Evolutionary conservation across 2,797 vertebrate species (phyloP).

Genomic region (Phrynocephalus vlangalii): DNA sequence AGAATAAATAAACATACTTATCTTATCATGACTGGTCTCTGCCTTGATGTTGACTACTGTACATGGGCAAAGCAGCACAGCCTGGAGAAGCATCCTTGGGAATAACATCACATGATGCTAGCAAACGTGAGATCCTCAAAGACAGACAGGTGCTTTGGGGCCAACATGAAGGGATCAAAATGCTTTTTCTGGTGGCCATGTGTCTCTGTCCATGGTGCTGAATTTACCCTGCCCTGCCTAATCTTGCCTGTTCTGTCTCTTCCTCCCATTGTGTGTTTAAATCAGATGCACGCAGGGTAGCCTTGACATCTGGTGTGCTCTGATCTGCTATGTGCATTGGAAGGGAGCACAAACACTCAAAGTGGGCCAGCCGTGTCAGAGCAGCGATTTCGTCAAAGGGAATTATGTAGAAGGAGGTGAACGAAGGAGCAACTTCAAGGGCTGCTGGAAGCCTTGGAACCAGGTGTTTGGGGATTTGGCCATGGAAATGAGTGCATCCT

Average conservation of each 20-base stretch:
- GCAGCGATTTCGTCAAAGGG: neutral
- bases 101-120: neutral
- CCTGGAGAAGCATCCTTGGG: no score
- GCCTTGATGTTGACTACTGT: neutral
- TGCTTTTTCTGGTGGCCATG: neutral
- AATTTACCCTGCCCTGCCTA: neutral
- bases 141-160: no score
- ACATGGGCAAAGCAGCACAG: neutral
- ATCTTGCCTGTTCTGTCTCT: neutral
- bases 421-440: neutral
- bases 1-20: no score
- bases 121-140: neutral
- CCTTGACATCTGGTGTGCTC: conserved; percentile 14
- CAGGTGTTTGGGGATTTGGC: neutral
- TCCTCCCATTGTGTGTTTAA: neutral
- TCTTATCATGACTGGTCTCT: no score
- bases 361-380: neutral
- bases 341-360: neutral
- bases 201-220: conserved; percentile 1
- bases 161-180: neutral
- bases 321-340: neutral
- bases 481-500: neutral
- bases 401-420: conserved; percentile 16
- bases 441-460: neutral
- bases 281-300: neutral